These are phyloP conservation scores for Shinisaurus crocodilurus DNA, from an alignment of 2,113 vertebrate species.

Conservation along the genomic window DNA sequence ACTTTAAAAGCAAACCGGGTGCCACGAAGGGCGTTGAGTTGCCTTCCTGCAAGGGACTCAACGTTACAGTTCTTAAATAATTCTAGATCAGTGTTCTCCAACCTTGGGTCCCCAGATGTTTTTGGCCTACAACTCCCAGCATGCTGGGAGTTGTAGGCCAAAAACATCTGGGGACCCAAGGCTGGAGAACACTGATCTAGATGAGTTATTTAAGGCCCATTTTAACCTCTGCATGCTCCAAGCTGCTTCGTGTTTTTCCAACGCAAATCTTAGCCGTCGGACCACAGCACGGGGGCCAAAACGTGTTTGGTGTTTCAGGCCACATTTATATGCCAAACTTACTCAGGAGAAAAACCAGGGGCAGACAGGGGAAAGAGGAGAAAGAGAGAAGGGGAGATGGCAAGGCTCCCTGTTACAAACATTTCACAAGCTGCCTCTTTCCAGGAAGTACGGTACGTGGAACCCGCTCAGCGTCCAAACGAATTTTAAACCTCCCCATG, in stretches of 20 bases:
- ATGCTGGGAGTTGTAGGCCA: too few species aligned
- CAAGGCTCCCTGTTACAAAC: not conserved
- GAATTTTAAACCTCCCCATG: conserved; percentile 58
- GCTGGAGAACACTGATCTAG: too few species aligned
- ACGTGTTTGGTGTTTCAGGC: not conserved
- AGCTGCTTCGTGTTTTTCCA: too few species aligned
- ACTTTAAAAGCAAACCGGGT: too few species aligned
- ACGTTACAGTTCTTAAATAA: not conserved
- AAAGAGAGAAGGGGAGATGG: not conserved
- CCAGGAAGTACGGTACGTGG: conserved; percentile 37
- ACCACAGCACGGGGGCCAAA: not conserved
- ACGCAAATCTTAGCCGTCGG: too few species aligned
- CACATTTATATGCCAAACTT: not conserved
- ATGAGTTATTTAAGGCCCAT: not conserved
- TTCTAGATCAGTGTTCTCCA: not conserved
- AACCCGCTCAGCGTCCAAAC: conserved; percentile 59
- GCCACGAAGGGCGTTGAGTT: not conserved
- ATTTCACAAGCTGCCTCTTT: conserved; percentile 24
- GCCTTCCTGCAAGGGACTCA: not conserved
- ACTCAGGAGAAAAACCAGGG: not conserved
- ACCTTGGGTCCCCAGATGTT: too few species aligned
- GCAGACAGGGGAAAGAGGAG: not conserved
- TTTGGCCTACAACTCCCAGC: too few species aligned
- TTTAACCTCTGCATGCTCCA: not conserved
- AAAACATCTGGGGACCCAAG: too few species aligned